Conservation (phyloP, 1,140 invertebrate genomes). For the Arion vulgaris region DNA sequence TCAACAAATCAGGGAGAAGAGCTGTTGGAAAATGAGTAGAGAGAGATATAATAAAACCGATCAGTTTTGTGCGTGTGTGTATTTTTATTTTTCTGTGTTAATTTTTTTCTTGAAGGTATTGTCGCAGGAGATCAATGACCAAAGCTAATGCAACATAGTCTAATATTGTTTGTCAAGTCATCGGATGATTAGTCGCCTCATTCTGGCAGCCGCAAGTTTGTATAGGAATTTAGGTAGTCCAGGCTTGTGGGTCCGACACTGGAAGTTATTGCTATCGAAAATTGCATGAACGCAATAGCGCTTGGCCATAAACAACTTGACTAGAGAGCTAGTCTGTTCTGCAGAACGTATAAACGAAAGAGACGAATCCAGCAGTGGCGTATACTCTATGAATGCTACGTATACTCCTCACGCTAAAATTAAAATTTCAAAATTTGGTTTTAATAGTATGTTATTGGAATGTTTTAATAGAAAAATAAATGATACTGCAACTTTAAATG, state of each 20-base stretch:
- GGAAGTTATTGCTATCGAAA: background rate
- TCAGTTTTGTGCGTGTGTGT: background rate
- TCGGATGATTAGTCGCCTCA: constrained; percentile 22
- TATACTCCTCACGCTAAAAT: no score
- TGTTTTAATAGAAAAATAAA: no score
- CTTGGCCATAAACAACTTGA: background rate
- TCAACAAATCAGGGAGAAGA: constrained; percentile 16
- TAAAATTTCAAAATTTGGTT: no score
- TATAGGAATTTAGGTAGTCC: background rate
- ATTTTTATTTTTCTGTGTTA: background rate
- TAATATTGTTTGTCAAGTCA: constrained; percentile 20
- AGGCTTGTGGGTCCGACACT: background rate
- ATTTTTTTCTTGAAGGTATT: background rate
- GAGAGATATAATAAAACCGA: no score
- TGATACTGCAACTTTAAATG: no score
- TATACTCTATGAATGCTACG: no score
- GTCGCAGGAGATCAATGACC: background rate
- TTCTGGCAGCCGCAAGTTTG: constrained; percentile 6
- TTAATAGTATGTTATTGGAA: no score
- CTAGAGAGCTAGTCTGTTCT: background rate
- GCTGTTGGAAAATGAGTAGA: background rate
- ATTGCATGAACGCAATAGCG: background rate
- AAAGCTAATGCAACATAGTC: constrained; percentile 1
- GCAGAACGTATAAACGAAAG: background rate
- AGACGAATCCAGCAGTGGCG: no score